A percentile compares a stretch with the other conserved stretches of the same genome.
Evolutionary conservation across 2,888 invertebrate species (phyloP).

Genomic region (Synergus gifuensis): DNA sequence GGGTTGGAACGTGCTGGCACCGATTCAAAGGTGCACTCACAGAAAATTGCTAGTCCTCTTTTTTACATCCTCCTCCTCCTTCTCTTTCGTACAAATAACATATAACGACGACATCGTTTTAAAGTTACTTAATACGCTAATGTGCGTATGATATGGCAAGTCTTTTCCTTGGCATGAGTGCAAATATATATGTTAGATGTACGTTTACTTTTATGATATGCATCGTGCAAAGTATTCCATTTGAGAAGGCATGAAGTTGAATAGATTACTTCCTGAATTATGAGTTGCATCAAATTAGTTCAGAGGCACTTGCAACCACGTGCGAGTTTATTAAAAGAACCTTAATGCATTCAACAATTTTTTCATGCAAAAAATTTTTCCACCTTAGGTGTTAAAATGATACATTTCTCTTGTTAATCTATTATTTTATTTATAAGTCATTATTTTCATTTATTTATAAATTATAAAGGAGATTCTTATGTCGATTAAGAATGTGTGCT

Average conservation of each 20-base stretch:
- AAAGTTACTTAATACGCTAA: slow-evolving; percentile 62
- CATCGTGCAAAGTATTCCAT: slow-evolving; percentile 32
- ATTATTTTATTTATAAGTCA: slow-evolving; percentile 2
- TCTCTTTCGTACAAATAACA: slow-evolving; percentile 29
- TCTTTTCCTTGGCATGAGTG: slow-evolving; percentile 5
- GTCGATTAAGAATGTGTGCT: slow-evolving; percentile 14
- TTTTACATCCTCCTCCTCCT: slow-evolving; percentile 44
- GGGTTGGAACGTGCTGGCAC: slow-evolving; percentile 70
- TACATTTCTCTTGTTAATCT: neutral
- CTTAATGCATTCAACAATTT: neutral
- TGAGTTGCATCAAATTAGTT: neutral
- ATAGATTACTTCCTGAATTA: neutral
- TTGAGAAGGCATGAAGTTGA: slow-evolving; percentile 18
- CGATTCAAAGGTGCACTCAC: slow-evolving; percentile 72
- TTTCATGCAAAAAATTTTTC: neutral
- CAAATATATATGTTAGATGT: slow-evolving; percentile 16
- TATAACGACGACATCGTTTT: slow-evolving; percentile 48
- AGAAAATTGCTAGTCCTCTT: slow-evolving; percentile 65
- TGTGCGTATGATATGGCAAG: slow-evolving; percentile 46
- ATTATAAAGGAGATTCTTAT: neutral
- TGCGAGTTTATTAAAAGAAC: neutral
- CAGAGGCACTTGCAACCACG: neutral
- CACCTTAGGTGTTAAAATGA: too few species aligned
- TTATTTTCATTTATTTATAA: too few species aligned
- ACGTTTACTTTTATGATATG: slow-evolving; percentile 27